Conservation (phyloP, 64 coral and sea anemone genomes). For the Actinia equina region DNA sequence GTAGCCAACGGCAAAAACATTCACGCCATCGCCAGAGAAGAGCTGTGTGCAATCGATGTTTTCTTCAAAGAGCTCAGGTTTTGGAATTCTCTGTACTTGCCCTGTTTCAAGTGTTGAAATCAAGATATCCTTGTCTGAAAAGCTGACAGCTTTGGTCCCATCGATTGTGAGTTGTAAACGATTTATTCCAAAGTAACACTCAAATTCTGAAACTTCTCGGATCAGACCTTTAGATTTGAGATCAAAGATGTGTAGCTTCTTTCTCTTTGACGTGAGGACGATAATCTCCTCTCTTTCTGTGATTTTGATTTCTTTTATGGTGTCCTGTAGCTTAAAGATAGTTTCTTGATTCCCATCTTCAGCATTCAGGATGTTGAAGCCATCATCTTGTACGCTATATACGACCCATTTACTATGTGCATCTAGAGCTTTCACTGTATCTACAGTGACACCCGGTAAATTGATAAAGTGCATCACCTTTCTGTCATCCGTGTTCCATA, state of each 20-base stretch:
- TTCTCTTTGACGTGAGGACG: conserved; percentile 34
- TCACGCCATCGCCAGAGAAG: not conserved
- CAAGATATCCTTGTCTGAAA: not conserved
- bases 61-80: not conserved
- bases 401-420: conserved; percentile 43
- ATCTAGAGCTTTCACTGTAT: conserved; percentile 45
- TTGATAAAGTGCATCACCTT: conserved; percentile 48
- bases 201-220: conserved; percentile 66
- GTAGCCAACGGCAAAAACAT: conserved; percentile 17
- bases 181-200: conserved; percentile 50
- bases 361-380: conserved; percentile 43
- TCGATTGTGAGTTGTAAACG: conserved; percentile 69
- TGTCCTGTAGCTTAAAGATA: conserved; percentile 29
- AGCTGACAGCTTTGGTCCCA: conserved; percentile 64
- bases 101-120: conserved; percentile 1
- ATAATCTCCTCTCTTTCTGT: conserved; percentile 51
- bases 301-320: conserved; percentile 76
- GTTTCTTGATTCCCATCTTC: conserved; percentile 51
- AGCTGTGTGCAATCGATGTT: conserved; percentile 25
- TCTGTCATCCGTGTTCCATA: conserved; percentile 53
- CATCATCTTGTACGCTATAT: conserved; percentile 53
- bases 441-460: conserved; percentile 53
- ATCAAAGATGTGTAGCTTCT: conserved; percentile 52
- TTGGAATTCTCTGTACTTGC: not conserved
- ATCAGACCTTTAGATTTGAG: conserved; percentile 44